These are phyloP conservation scores for Mormyrus iriodes DNA, from an alignment of 2,113 vertebrate genomes.

Conservation along the genomic window DNA sequence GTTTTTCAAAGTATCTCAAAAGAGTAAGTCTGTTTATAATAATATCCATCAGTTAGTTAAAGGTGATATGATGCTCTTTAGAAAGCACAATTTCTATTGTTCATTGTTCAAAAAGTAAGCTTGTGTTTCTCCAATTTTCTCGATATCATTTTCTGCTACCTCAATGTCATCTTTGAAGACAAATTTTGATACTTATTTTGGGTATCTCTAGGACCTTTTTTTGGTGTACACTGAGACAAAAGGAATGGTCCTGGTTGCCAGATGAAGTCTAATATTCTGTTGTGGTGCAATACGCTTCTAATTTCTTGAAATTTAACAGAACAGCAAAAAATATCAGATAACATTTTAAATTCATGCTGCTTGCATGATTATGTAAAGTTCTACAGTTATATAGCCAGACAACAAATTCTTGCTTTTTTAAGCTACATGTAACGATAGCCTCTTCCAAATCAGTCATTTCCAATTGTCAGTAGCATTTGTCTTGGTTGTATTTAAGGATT, in stretches of 20 bases:
- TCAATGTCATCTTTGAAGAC: neutral
- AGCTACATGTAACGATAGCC: neutral
- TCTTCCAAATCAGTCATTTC: neutral
- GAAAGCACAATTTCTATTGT: neutral
- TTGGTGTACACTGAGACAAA: neutral
- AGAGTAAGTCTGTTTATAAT: neutral
- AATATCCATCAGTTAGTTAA: no score
- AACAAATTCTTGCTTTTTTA: neutral
- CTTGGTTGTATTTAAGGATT: neutral
- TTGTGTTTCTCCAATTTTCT: neutral
- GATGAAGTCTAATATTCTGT: neutral
- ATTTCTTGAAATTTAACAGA: neutral
- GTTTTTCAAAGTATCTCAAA: neutral
- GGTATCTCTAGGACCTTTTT: neutral
- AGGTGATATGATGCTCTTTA: neutral
- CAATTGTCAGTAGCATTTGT: neutral
- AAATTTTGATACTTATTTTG: neutral
- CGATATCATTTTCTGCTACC: neutral
- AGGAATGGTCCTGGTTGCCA: no score
- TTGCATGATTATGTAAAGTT: neutral
- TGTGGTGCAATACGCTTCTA: neutral
- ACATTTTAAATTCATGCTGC: neutral
- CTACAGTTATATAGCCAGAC: neutral
- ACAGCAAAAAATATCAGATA: neutral
- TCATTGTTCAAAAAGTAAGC: neutral